Base-by-base conservation (phyloP, 2,888 invertebrate genomes). In the Tachystola acroxantha region DNA sequence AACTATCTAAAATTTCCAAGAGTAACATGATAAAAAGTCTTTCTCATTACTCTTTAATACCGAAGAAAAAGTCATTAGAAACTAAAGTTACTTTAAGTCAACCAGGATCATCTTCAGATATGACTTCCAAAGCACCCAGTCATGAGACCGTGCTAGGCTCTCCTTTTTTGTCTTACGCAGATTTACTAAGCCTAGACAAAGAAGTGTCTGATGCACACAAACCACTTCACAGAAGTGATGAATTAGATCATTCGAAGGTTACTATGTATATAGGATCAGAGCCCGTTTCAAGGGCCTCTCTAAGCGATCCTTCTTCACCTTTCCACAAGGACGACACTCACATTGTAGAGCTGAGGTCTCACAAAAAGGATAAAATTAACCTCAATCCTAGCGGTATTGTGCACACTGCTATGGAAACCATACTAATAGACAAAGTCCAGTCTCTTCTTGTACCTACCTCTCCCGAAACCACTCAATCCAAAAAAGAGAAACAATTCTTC, bases 381-480 rank as follows among this genome's bases (percentile, higher is more conserved):
- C 50, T 77, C 1, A 84, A 80, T 47, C 63, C 79, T 0, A 64
- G 73, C 1, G 79, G 88, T 6, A 48, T 89, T 31, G 54, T 89
- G 29, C 85, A 86, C 35, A 88, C 88, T 11, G 90, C 89, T 12
- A 85, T 89, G 74, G 86, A 88, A 56, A 89, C 88, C 27, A 89
- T 89, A 39, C 69, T 89, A 7, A 78, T 89, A 43, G 89, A 90
- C 45, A 88, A 80, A 65, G 86, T 89, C 1, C 87, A 84, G 33
- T 70, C 74, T 25, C 46, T 85, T 26, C 64, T 86, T 35, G 53
- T 84, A 44, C 80, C 84, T 1, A 64, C 84, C 13, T 73, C 79
- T 14, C 81, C 85, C 10, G 74, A 75, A 38, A 59, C 61, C 1
- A 36, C 48, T 7, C 56, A 61, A 39, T 47, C 50, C n/a, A n/a